Evolutionary conservation across 2,888 invertebrate genomes (phyloP), one percentile per base, ranked within the genome.

Genomic region (Ormyrus labotus): DNA sequence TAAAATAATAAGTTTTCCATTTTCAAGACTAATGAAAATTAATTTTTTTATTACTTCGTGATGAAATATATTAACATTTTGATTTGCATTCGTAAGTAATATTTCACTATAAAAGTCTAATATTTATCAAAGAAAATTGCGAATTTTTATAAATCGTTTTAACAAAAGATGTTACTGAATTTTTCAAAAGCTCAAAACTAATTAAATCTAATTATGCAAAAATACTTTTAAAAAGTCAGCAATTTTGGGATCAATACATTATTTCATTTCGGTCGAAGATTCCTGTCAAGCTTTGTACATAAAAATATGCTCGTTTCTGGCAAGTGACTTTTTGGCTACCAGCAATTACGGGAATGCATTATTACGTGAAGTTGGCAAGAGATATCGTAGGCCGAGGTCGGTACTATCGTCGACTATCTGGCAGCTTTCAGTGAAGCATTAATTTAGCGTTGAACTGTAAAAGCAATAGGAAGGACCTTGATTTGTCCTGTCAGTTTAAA

Each of bases 311-410:
- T 72, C 53, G 67, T 73, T 67, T 78, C 67, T 78, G 78, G 65
- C 78, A 67, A 73, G 60, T 60, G 6, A 48, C 53, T 60, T 48
- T 60, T 74, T 79, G 73, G 48, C 63, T 67, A 50, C 55, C 69
- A 48, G 47, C n/a, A 63, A 73, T 73, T 73, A 73, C 69, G 61
- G 63, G 55, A 34, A 68, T 51, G 61, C 53, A 73, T 69, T 79
- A 79, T 79, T 79, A 79, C 79, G 74, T 53, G 63, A 63, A 79
- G 57, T 74, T 79, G 73, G 79, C 79, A 79, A 79, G 61, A 57
- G 48, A 5, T 19, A 9, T 19, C 72, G 67, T 68, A 79, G 73
- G 63, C 69, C 57, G 79, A 74, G 73, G 68, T 79, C 69, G 55
- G 19, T 13, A 53, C 11, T 70, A 63, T 78, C 64, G 34, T 72